Base-by-base conservation (phyloP, 2,113 vertebrate genomes). In the Hymenochirus boettgeri region DNA sequence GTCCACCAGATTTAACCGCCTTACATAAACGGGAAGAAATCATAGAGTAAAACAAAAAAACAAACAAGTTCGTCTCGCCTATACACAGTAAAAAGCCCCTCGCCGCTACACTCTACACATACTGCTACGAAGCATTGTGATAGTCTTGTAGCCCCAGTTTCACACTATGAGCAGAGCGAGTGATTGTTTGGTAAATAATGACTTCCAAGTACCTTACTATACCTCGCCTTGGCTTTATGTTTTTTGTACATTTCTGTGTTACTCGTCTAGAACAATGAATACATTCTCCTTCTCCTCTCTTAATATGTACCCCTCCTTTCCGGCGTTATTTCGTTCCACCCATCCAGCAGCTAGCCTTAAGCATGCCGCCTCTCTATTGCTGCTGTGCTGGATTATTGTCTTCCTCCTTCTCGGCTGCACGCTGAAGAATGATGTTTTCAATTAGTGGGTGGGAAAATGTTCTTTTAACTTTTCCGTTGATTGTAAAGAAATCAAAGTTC, bases 381-480 rank as follows among this genome's bases (percentile, higher is more conserved):
- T 13, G 10, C 15, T n/a, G 10, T 35, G 7, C 24, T 33, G 13
- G 13, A 56, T 65, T 65, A 37, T 65, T 65, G n/a, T n/a, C 15
- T 19, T 21, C 18, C 10, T 23, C 23, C 35, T 33, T 22, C 52
- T 55, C 52, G 21, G 52, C 35, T 46, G 25, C n/a, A 31, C 8
- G 33, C 8, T 26, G 37, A 45, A 65, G 62, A 65, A 65, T 65
- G 56, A 37, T 46, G 33, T 22, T 31, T 47, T 54, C 47, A 37
- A 46, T 65, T 56, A 65, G 62, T 57, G 62, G 62, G 62, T 46
- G 52, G 62, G 46, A 65, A 26, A 9, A 33, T 21, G 19, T 17
- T 7, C 23, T 26, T 56, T 65, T 19, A 45, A n/a, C n/a, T n/a
- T n/a, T 47, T 47, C 21, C 37, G 23, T 23, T 29, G 12, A 64